Evolutionary conservation across 2,797 vertebrate species (phyloP).

Genomic region (Dallia pectoralis): DNA sequence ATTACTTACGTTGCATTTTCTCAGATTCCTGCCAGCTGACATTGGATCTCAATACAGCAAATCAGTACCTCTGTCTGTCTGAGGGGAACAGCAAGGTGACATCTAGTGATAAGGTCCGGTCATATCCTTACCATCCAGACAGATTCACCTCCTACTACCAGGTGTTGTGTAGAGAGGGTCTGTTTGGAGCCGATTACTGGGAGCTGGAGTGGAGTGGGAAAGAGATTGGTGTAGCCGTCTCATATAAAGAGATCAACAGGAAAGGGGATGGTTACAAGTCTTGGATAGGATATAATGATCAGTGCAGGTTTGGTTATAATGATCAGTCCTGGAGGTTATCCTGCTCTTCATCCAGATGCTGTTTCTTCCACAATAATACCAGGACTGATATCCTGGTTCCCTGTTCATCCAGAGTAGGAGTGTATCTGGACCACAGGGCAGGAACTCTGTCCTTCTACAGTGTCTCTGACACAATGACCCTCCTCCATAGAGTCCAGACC

Average conservation of each 20-base stretch:
- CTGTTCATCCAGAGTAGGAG: neutral
- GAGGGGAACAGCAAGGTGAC: neutral
- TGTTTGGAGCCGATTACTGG: neutral
- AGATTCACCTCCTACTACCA: neutral
- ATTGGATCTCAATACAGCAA: neutral
- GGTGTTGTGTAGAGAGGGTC: neutral
- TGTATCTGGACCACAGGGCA: neutral
- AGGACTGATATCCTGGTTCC: neutral
- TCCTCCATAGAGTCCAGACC: neutral
- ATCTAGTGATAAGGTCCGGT: neutral
- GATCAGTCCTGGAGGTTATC: neutral
- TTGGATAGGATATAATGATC: neutral
- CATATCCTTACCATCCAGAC: neutral
- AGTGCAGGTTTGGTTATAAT: neutral
- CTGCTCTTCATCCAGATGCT: neutral
- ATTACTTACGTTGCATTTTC: neutral
- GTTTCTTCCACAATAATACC: neutral
- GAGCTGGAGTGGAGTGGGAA: neutral
- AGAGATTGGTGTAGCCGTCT: neutral
- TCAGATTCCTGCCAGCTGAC: constrained; percentile 2
- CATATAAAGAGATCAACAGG: neutral
- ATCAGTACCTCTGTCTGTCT: neutral
- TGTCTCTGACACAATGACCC: neutral
- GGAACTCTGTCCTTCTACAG: constrained; percentile 5
- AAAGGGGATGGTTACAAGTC: neutral